Conservation (phyloP, 2,113 vertebrate genomes). For the Amphiprion ocellaris region DNA sequence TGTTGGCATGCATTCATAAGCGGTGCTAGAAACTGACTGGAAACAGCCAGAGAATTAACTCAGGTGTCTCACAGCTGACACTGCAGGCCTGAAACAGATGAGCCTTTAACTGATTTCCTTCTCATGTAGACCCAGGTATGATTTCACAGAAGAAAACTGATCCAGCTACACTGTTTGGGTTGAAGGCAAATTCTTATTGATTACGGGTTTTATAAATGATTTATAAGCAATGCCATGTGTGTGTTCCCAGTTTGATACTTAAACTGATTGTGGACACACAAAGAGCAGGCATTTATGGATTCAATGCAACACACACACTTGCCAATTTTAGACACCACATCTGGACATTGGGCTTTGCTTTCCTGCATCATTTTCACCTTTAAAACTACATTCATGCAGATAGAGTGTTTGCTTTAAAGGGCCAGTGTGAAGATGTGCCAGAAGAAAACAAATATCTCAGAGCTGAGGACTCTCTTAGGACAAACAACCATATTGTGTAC, state of each 20-base stretch:
- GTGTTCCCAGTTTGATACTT: background rate
- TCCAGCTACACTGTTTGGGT: background rate
- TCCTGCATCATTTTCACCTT: background rate
- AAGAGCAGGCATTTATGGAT: slow-evolving; percentile 11
- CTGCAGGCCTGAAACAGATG: background rate
- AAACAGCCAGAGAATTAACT: slow-evolving; percentile 8
- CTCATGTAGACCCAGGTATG: background rate
- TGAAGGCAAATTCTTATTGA: background rate
- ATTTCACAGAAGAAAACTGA: slow-evolving; percentile 6
- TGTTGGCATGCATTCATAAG: background rate
- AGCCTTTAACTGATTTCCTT: background rate
- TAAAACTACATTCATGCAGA: background rate
- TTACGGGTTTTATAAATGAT: background rate
- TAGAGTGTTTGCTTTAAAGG: background rate
- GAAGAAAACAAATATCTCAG: background rate
- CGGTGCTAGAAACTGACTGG: background rate
- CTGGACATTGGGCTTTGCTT: too few relatives aligned
- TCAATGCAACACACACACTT: slow-evolving; percentile 29
- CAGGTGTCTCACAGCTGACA: background rate
- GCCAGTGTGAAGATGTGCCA: background rate
- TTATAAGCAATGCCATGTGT: background rate
- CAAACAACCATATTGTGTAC: background rate
- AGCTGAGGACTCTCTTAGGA: background rate
- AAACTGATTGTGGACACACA: background rate
- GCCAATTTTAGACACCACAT: slow-evolving; percentile 16